phyloP scores from a whole-genome alignment of 1,140 invertebrate species.

The Tigriopus japonicus region DNA sequence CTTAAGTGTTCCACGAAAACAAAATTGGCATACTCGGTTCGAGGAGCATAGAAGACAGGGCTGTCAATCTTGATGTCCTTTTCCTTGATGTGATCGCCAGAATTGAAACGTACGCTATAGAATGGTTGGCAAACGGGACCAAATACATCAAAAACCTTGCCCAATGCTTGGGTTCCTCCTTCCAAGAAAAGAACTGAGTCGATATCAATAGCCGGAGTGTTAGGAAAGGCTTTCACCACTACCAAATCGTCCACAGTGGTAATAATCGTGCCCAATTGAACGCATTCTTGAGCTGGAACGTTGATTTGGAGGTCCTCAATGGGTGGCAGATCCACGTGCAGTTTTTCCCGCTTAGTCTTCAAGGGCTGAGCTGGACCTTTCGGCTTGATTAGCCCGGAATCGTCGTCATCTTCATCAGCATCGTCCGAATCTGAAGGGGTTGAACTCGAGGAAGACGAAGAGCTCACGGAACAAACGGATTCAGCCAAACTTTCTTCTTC shows the following conservation, averaged over 20 bases:
- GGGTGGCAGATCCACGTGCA: constrained; percentile 50
- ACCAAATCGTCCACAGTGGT: constrained; percentile 52
- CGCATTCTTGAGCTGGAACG: constrained; percentile 48
- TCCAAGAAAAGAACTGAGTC: constrained; percentile 65
- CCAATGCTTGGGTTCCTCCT: constrained; percentile 44
- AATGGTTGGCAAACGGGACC: constrained; percentile 53
- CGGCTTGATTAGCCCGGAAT: neutral
- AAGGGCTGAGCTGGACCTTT: neutral
- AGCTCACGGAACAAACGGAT: neutral
- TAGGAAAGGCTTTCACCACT: constrained; percentile 42
- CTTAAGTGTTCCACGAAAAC: constrained; percentile 46
- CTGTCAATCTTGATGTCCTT: constrained; percentile 40
- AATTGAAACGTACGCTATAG: constrained; percentile 66
- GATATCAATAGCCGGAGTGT: constrained; percentile 53
- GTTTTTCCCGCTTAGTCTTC: constrained; percentile 19
- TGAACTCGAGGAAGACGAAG: neutral
- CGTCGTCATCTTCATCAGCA: neutral
- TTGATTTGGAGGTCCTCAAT: constrained; percentile 62
- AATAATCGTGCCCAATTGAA: constrained; percentile 47
- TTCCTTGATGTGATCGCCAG: constrained; percentile 43
- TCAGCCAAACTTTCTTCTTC: too few relatives aligned
- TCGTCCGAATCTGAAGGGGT: neutral
- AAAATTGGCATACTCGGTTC: constrained; percentile 46
- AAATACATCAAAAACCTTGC: constrained; percentile 73
- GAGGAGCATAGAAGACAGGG: constrained; percentile 57